phyloP scores from a whole-genome alignment of 2,797 vertebrate genomes.

The Scarus forsteni region DNA sequence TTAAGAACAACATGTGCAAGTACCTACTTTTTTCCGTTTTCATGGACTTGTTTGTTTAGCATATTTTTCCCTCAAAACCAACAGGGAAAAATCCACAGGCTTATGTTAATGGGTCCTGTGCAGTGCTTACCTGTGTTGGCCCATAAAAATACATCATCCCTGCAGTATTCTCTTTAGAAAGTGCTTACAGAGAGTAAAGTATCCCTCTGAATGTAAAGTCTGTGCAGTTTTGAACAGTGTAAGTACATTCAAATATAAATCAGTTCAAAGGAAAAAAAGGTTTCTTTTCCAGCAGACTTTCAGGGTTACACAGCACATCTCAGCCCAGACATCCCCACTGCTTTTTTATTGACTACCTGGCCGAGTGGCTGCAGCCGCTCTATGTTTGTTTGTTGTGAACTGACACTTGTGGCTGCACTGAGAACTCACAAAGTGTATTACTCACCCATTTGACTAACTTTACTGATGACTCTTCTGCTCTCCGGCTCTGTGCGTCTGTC shows the following conservation, averaged over 20 bases:
- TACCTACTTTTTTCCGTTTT: too few species aligned
- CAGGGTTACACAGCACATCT: slow-evolving; percentile 21
- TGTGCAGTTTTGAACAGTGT: slow-evolving; percentile 1
- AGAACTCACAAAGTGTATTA: slow-evolving; percentile 38
- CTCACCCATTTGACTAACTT: slow-evolving; percentile 51
- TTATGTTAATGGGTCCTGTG: too few species aligned
- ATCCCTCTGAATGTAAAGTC: neutral
- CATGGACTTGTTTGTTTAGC: too few species aligned
- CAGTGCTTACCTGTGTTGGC: too few species aligned
- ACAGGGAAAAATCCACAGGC: too few species aligned
- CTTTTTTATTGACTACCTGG: slow-evolving; percentile 17
- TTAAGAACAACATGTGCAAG: too few species aligned
- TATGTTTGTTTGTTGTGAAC: slow-evolving; percentile 17
- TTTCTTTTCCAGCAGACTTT: slow-evolving; percentile 16
- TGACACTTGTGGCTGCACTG: slow-evolving; percentile 37
- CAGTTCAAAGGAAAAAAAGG: slow-evolving; percentile 9
- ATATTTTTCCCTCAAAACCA: too few species aligned
- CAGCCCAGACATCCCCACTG: slow-evolving; percentile 15
- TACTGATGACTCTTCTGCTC: slow-evolving; percentile 73
- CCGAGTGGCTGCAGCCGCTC: slow-evolving; percentile 23
- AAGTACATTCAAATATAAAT: slow-evolving; percentile 15
- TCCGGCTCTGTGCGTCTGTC: slow-evolving; percentile 79
- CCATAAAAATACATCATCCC: too few species aligned
- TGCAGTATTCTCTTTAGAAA: too few species aligned
- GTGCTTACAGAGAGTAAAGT: neutral